Evolutionary conservation across 2,797 vertebrate species (phyloP), one percentile per base, ranked within the genome.

Genomic region (Falco columbarius): DNA sequence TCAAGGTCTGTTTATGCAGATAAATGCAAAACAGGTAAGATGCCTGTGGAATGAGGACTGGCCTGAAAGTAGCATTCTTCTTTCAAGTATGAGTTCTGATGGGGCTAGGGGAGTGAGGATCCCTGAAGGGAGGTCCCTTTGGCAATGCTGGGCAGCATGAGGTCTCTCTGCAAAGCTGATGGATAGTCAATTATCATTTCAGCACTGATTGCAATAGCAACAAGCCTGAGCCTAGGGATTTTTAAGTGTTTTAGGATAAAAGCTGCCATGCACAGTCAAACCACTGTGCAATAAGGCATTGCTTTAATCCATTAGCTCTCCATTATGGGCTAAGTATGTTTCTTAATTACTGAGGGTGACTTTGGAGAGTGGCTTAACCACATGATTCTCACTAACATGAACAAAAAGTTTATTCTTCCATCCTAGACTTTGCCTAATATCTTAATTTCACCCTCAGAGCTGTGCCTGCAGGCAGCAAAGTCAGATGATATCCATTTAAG

Each of bases 301-400:
- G 9, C 55, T 94, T 92, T 92, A 86, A 95, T 90, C 76, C 82
- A 94, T 95, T 96, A 95, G 86, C 46, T 90, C 83, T 59, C 90
- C 66, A 93, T 95, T 89, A 96, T 5, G 23, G 42, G 59, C 30
- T 93, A 92, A 94, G 62, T 34, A 79, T 49, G 38, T 44, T 85
- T 62, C 88, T 59, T 90, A 93, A 95, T 96, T 94, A 93, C 63
- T 22, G 26, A 4, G 47, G 52, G 36, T 86, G 70, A 85, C 88
- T 95, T 86, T 80, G 44, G 80, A 94, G 70, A 58, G 87, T 58
- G 56, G 68, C 68, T 85, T 91, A 95, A 91, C 86, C 71, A 74
- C 55, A 82, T 71, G 63, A 92, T 85, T 89, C 54, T 83, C 65
- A 40, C 79, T 83, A 81, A 83, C 42, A 75, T 47, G 52, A 94